Conservation (phyloP, 2,888 invertebrate genomes). For the Aporophyla lueneburgensis region DNA sequence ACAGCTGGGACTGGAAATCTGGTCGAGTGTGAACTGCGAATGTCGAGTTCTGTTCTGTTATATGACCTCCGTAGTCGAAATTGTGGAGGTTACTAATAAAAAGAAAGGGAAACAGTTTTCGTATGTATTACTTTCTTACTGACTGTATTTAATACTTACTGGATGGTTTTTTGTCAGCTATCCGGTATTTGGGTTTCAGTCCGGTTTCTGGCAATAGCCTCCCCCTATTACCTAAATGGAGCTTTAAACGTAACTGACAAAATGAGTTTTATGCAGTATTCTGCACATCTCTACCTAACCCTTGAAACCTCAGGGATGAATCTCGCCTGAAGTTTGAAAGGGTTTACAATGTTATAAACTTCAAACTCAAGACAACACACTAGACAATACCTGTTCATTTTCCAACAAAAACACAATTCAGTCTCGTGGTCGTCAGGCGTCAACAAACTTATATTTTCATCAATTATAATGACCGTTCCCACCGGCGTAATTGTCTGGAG, state of each 20-base stretch:
- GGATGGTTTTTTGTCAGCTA: too few species aligned
- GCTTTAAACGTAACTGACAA: background rate
- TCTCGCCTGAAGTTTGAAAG: background rate
- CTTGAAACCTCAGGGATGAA: background rate
- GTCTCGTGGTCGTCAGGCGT: background rate
- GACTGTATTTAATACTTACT: background rate
- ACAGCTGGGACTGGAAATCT: constrained; percentile 53
- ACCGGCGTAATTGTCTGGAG: background rate
- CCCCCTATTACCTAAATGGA: background rate
- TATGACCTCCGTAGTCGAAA: constrained; percentile 7
- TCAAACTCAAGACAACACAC: background rate
- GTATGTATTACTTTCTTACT: background rate
- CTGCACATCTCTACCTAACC: background rate
- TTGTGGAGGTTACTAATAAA: background rate
- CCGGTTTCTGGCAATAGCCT: background rate
- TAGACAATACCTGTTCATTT: background rate
- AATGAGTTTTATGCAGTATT: background rate
- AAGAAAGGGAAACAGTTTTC: background rate
- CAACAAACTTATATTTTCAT: background rate
- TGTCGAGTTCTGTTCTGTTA: constrained; percentile 19
- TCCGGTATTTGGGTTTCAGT: background rate
- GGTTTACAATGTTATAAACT: background rate
- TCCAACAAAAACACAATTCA: background rate
- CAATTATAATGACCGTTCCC: constrained; percentile 2
- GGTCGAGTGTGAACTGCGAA: constrained; percentile 32